These are phyloP conservation scores for Drosophila triauraria DNA, from an alignment of 1,140 invertebrate species.

Conservation along the genomic window DNA sequence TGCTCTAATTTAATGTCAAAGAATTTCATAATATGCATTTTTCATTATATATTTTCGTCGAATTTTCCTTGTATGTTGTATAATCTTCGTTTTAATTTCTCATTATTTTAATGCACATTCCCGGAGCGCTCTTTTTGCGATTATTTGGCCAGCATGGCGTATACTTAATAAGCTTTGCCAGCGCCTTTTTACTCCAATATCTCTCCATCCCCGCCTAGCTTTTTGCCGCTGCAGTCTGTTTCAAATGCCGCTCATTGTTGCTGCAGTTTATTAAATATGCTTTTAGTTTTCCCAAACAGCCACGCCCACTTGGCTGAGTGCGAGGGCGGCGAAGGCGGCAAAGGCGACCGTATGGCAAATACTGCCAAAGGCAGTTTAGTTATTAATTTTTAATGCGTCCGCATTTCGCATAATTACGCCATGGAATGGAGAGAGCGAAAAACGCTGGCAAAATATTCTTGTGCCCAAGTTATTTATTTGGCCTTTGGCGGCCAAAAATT, in stretches of 20 bases:
- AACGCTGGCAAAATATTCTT: constrained; percentile 38
- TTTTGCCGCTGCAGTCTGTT: constrained; percentile 18
- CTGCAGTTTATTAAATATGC: constrained; percentile 63
- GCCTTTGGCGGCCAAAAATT: constrained; percentile 49
- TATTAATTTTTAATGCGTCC: constrained; percentile 65
- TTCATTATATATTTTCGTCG: not conserved
- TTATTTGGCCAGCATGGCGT: constrained; percentile 51
- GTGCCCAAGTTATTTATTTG: constrained; percentile 59
- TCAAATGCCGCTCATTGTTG: constrained; percentile 39
- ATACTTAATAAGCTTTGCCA: constrained; percentile 56
- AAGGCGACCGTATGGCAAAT: constrained; percentile 47
- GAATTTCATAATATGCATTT: constrained; percentile 5
- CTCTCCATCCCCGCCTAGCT: not conserved
- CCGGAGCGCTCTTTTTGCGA: constrained; percentile 23
- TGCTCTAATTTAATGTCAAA: constrained; percentile 14
- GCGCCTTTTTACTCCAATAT: constrained; percentile 14
- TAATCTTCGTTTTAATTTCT: constrained; percentile 55
- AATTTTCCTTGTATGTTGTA: constrained; percentile 3
- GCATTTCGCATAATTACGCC: constrained; percentile 58
- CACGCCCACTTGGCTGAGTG: constrained; percentile 37
- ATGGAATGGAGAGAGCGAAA: constrained; percentile 11
- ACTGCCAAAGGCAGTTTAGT: constrained; percentile 62
- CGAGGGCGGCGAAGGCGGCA: constrained; percentile 12
- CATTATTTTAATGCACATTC: constrained; percentile 61
- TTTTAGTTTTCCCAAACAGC: constrained; percentile 50